These are phyloP conservation scores for Disparrhopalites patrizii DNA, from an alignment of 2,888 invertebrate species.

Conservation along the genomic window DNA sequence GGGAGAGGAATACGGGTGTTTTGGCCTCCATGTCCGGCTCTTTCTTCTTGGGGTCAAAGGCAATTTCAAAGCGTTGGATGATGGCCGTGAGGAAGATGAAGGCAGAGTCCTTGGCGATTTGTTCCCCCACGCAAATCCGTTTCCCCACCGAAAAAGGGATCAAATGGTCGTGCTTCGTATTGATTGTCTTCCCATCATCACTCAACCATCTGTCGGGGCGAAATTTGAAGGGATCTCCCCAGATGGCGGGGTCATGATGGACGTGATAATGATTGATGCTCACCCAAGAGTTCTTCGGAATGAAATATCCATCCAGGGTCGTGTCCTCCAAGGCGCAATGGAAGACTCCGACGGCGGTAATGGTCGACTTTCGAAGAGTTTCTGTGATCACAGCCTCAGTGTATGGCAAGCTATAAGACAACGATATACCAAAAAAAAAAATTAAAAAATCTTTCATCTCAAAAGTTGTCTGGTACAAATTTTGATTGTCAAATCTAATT, in stretches of 20 bases:
- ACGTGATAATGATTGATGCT: slow-evolving; percentile 23
- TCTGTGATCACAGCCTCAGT: slow-evolving; percentile 34
- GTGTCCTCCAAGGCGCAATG: slow-evolving; percentile 18
- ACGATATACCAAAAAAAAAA: neutral
- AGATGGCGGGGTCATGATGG: slow-evolving; percentile 33
- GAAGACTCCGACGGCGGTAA: slow-evolving; percentile 25
- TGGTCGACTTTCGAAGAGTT: slow-evolving; percentile 30
- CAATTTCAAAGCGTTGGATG: neutral
- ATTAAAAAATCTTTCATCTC: neutral
- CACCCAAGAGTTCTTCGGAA: slow-evolving; percentile 28
- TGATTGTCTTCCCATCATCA: slow-evolving; percentile 23
- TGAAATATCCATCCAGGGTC: slow-evolving; percentile 19
- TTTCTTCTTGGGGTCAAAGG: neutral
- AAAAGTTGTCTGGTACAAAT: too few relatives aligned
- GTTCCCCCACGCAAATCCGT: neutral
- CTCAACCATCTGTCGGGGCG: slow-evolving; percentile 36
- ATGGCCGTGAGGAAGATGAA: neutral
- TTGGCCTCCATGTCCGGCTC: neutral
- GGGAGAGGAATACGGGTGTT: neutral
- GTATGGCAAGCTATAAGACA: slow-evolving; percentile 33
- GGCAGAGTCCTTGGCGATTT: neutral
- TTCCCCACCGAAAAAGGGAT: neutral
- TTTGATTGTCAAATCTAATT: too few relatives aligned
- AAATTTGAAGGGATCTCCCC: slow-evolving; percentile 34
- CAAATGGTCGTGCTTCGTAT: neutral